These are phyloP conservation scores for Threskiornis aethiopicus DNA, from an alignment of 2,797 vertebrate species.

Conservation along the genomic window DNA sequence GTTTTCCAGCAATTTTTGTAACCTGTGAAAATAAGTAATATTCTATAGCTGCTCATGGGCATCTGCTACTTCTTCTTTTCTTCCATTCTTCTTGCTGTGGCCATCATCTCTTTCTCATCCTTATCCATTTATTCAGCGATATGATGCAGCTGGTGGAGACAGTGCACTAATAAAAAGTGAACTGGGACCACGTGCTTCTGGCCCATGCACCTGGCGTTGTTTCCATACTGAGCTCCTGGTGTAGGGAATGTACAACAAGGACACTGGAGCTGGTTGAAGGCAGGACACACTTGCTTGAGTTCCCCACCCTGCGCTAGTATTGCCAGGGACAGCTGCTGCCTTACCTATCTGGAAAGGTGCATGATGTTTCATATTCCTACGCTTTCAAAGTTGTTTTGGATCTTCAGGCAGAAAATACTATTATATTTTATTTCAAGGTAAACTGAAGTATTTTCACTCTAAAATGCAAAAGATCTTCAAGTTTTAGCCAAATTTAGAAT, in stretches of 20 bases:
- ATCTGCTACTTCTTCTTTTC: not conserved
- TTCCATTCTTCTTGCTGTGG: not conserved
- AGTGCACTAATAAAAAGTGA: not conserved
- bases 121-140: not conserved
- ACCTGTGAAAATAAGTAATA: not conserved
- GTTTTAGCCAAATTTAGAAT: not conserved
- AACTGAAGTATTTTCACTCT: not conserved
- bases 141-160: not conserved
- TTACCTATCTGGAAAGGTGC: not conserved
- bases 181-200: accelerated
- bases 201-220: accelerated
- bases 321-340: not conserved
- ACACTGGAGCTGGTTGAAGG: not conserved
- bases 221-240: not conserved
- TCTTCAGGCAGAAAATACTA: not conserved
- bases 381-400: not conserved
- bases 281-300: not conserved
- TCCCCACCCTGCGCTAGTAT: not conserved
- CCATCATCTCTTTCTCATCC: not conserved
- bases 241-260: not conserved
- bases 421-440: not conserved
- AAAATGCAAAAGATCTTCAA: not conserved
- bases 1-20: not conserved
- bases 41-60: not conserved
- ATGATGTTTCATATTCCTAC: not conserved